Percentiles rank a stretch among this genome's conserved stretches.
These are phyloP conservation scores for Parazoanthus atlanticus DNA, from an alignment of 92 coral and sea anemone species.

Conservation along the genomic window DNA sequence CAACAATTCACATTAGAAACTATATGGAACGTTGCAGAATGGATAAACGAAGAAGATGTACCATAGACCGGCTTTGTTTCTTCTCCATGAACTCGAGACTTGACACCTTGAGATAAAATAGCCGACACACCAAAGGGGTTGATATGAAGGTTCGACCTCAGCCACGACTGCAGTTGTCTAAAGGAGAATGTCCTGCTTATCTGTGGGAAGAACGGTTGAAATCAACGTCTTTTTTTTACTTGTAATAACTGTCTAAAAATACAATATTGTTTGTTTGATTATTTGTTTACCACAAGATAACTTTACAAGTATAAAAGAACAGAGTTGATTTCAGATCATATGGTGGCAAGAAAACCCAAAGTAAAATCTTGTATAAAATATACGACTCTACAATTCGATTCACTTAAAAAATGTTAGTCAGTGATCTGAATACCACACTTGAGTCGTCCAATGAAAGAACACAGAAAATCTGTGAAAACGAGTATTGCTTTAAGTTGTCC, in stretches of 20 bases:
- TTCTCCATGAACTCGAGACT: conserved; percentile 53
- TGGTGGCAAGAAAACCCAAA: no score
- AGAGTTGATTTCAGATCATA: no score
- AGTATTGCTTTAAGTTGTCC: background rate
- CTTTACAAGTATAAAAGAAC: no score
- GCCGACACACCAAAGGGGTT: conserved; percentile 97
- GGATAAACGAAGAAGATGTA: background rate
- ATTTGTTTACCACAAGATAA: no score
- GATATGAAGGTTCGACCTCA: conserved; percentile 81
- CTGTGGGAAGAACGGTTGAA: conserved; percentile 28
- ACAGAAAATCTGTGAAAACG: no score
- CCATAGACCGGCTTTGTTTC: conserved; percentile 41
- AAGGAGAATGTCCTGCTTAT: conserved; percentile 85
- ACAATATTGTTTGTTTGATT: background rate
- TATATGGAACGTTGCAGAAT: background rate
- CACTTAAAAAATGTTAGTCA: background rate
- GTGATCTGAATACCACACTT: background rate
- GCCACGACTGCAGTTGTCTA: conserved; percentile 90
- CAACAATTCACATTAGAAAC: background rate
- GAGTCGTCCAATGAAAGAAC: background rate
- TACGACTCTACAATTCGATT: background rate
- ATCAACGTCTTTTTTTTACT: background rate
- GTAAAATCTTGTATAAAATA: no score
- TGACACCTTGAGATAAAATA: conserved; percentile 75
- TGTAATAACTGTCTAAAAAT: no score